Percentiles rank a stretch among this genome's conserved stretches.
phyloP scores from a whole-genome alignment of 2,888 invertebrate genomes.

The Dasysyrphus tricinctus region DNA sequence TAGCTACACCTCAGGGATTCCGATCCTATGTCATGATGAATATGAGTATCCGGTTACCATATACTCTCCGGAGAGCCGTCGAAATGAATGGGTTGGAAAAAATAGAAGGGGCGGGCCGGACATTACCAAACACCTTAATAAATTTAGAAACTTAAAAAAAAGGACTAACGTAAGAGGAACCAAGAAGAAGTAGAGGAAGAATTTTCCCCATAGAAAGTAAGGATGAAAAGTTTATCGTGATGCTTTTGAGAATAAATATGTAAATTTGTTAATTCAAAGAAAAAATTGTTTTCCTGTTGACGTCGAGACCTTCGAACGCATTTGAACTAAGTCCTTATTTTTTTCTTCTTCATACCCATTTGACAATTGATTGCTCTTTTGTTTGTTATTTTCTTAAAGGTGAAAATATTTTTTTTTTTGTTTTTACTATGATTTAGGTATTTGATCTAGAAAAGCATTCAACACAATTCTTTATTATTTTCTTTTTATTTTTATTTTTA shows the following conservation, averaged over 20 bases:
- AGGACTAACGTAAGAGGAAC: neutral
- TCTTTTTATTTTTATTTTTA: constrained; percentile 18
- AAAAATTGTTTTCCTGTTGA: neutral
- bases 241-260: neutral
- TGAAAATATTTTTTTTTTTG: constrained; percentile 29
- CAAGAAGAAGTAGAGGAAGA: neutral
- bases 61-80: constrained; percentile 5
- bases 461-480: constrained; percentile 38
- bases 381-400: constrained; percentile 15
- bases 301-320: neutral
- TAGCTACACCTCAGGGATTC: constrained; percentile 25
- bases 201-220: neutral
- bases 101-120: neutral
- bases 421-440: constrained; percentile 41
- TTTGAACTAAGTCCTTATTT: neutral
- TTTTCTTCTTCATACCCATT: constrained; percentile 11
- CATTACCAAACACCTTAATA: constrained; percentile 41
- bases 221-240: neutral
- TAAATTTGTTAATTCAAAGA: neutral
- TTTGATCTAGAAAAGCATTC: constrained; percentile 53
- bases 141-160: constrained; percentile 38
- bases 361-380: constrained; percentile 43
- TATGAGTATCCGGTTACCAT: constrained; percentile 54
- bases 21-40: constrained; percentile 41
- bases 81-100: constrained; percentile 8